Percentiles rank a stretch among this genome's conserved stretches.
Conservation (phyloP, 1,140 invertebrate species). For the Chironomus tepperi region DNA sequence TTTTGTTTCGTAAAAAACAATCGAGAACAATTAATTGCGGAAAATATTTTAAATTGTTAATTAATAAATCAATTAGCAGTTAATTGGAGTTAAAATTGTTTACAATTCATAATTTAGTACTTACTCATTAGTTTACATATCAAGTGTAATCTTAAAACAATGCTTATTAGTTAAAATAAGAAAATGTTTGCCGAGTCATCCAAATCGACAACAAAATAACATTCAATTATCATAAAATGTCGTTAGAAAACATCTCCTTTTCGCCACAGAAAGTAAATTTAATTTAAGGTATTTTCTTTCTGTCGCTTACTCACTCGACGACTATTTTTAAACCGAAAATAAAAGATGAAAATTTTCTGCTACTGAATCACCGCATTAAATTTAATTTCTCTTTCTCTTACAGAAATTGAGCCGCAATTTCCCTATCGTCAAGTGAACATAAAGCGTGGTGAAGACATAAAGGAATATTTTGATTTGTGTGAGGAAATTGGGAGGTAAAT, state of each 20-base stretch:
- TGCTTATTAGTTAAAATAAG: too few species aligned
- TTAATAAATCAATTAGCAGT: too few species aligned
- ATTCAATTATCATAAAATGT: not conserved
- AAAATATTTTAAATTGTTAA: too few species aligned
- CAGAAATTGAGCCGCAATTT: constrained; percentile 78
- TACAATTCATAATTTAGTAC: too few species aligned
- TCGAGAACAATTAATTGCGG: too few species aligned
- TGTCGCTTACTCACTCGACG: not conserved
- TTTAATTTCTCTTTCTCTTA: constrained; percentile 39
- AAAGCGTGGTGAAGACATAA: constrained; percentile 64
- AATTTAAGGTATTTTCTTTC: not conserved
- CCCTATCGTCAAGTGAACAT: constrained; percentile 71
- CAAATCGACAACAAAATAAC: too few species aligned
- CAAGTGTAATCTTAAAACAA: too few species aligned
- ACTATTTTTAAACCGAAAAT: not conserved
- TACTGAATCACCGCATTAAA: not conserved
- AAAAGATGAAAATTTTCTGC: constrained; percentile 24
- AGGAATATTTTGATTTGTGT: constrained; percentile 70
- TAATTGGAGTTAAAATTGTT: too few species aligned
- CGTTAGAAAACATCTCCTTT: not conserved
- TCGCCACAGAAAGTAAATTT: not conserved
- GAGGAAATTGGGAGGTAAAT: constrained; percentile 65
- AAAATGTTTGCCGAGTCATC: too few species aligned
- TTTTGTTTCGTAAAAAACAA: too few species aligned
- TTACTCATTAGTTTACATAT: too few species aligned